Evolutionary conservation across 2,888 invertebrate genomes (phyloP).

Genomic region (Netelia fuscicornis): DNA sequence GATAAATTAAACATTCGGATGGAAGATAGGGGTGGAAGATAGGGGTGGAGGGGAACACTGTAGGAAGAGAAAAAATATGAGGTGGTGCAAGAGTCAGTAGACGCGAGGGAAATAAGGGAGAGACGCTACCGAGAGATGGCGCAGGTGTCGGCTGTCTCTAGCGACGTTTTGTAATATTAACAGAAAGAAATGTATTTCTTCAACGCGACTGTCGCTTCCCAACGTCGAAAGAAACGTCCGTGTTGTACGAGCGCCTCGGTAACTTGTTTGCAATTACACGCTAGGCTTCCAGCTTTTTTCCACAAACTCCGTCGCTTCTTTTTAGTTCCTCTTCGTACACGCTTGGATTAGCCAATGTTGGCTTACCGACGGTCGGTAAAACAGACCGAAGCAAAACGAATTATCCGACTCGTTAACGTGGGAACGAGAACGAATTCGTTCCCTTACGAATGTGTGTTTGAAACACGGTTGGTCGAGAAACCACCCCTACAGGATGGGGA

Average conservation of each 20-base stretch:
- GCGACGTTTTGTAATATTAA: conserved; percentile 48
- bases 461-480: background rate
- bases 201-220: background rate
- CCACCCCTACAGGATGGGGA: too few species aligned
- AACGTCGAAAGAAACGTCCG: background rate
- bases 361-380: background rate
- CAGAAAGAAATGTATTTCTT: background rate
- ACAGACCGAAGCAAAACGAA: background rate
- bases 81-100: conserved; percentile 44
- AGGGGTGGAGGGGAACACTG: background rate
- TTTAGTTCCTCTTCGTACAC: background rate
- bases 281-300: background rate
- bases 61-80: conserved; percentile 40
- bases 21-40: conserved; percentile 6
- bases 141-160: conserved; percentile 56
- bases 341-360: background rate
- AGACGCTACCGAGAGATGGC: conserved; percentile 38
- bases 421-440: background rate
- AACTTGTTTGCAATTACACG: conserved; percentile 51
- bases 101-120: conserved; percentile 75
- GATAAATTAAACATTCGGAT: conserved; percentile 76
- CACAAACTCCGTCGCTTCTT: background rate
- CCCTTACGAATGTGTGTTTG: background rate
- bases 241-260: background rate
- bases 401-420: too few species aligned